phyloP scores from a whole-genome alignment of 1,140 invertebrate species.

The Sminthurides bifidus region DNA sequence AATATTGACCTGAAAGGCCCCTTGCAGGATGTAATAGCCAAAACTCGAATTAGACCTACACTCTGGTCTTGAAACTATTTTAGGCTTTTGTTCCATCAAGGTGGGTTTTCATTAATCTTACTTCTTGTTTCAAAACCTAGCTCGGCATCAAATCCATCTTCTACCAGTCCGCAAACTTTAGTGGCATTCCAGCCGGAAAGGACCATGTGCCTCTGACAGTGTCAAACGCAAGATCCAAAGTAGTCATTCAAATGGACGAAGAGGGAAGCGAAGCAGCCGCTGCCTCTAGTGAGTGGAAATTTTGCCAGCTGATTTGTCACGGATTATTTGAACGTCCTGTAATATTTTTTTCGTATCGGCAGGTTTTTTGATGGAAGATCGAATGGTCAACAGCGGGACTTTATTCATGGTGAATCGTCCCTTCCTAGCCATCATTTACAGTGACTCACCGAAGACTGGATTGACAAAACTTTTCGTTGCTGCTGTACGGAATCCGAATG shows the following conservation, averaged over 20 bases:
- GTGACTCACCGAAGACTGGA: background rate
- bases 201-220: conserved; percentile 42
- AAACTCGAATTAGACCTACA: too few species aligned
- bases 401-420: background rate
- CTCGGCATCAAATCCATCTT: conserved; percentile 41
- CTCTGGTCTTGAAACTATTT: background rate
- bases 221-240: conserved; percentile 46
- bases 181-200: conserved; percentile 42
- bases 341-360: conserved; percentile 2
- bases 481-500: background rate
- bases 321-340: too few species aligned
- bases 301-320: too few species aligned
- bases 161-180: conserved; percentile 41
- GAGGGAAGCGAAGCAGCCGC: conserved; percentile 51
- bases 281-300: conserved; percentile 35
- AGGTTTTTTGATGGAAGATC: conserved; percentile 10
- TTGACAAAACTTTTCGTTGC: background rate
- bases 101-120: background rate
- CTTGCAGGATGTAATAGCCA: conserved; percentile 44
- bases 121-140: conserved; percentile 15
- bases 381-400: background rate
- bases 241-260: conserved; percentile 50
- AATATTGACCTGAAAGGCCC: conserved; percentile 45
- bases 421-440: conserved; percentile 9
- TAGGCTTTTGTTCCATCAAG: background rate